Base-by-base conservation (phyloP, 2,888 invertebrate species). In the Drosophila sordidula region DNA sequence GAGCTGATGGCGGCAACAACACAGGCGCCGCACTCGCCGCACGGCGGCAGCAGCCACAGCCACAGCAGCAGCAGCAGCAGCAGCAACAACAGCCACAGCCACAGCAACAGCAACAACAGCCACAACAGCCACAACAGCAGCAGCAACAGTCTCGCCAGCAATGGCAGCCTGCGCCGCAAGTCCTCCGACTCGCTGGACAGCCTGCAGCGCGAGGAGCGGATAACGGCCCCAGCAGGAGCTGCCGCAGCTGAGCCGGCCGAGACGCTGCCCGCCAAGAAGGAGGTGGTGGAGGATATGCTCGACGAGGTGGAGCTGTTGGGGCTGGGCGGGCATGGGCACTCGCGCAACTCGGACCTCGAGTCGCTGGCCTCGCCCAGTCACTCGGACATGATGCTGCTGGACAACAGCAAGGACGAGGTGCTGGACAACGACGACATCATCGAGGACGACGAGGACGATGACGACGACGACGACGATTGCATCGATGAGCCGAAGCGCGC, bases 341-440 rank as follows among this genome's bases (percentile, higher is more conserved):
- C 92, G 4, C 89, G 91, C 6, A 84, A 80, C 45, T 92, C 92
- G 5, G 92, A 92, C 67, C 74, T 92, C 39, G 92, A 93, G 78
- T 94, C 95, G 70, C 92, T 95, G 66, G 95, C 95, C 9, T 94
- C 94, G 64, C 92, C 92, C 73, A 91, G 91, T 59, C 89, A 91
- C 63, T 93, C 93, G 51, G 94, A 94, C 78, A 93, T 94, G 89
- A 80, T 91, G 90, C 68, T 91, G 62, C 77, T 91, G 51, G 93
- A 94, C 80, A 94, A 94, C 83, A 94, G 95, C 87, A 95, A 95
- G 91, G 94, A 95, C 80, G 94, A 95, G 91, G 94, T 95, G 81
- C 93, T 93, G 91, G 93, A 94, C 90, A 93, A 94, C 85, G 95
- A 94, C 78, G 93, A 94, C 64, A 75, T 75, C 26, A 76, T 75